Percentiles rank a stretch among this genome's conserved stretches.
phyloP scores from a whole-genome alignment of 2,888 invertebrate species.

The Glaucopsyche alexis region DNA sequence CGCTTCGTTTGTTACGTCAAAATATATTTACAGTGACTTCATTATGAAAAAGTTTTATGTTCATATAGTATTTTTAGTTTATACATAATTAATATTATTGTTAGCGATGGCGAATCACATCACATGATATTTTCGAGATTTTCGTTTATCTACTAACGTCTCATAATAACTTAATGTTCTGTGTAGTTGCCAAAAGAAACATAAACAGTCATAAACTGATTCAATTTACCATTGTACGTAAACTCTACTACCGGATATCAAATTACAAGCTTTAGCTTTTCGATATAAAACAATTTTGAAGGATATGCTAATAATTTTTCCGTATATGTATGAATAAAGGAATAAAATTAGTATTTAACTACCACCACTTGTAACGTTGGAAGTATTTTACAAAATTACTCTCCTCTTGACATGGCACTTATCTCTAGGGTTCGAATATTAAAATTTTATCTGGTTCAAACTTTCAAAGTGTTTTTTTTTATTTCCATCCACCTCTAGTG shows the following conservation, averaged over 20 bases:
- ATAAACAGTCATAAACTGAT: constrained; percentile 16
- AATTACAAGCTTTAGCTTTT: neutral
- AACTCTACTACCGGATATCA: constrained; percentile 1
- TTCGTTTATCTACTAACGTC: constrained; percentile 13
- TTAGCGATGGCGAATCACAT: constrained; percentile 35
- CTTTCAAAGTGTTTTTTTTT: neutral
- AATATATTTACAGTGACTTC: constrained; percentile 36
- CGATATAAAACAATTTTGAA: neutral
- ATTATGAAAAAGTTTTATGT: constrained; percentile 30
- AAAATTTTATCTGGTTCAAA: neutral
- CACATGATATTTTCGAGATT: constrained; percentile 19
- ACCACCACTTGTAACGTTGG: neutral
- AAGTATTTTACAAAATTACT: neutral
- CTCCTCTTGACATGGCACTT: neutral
- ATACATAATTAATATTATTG: constrained; percentile 37
- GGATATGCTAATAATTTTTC: too few species aligned
- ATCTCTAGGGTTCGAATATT: neutral
- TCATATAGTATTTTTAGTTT: constrained; percentile 39
- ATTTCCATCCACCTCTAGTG: neutral
- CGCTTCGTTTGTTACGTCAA: constrained; percentile 36
- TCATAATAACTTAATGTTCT: constrained; percentile 19
- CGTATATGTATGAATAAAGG: too few species aligned
- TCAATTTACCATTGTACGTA: constrained; percentile 2
- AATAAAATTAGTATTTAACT: neutral
- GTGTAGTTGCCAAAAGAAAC: constrained; percentile 32